These are phyloP conservation scores for Heterodera filipjevi DNA, from an alignment of 2,888 invertebrate species.

Conservation along the genomic window DNA sequence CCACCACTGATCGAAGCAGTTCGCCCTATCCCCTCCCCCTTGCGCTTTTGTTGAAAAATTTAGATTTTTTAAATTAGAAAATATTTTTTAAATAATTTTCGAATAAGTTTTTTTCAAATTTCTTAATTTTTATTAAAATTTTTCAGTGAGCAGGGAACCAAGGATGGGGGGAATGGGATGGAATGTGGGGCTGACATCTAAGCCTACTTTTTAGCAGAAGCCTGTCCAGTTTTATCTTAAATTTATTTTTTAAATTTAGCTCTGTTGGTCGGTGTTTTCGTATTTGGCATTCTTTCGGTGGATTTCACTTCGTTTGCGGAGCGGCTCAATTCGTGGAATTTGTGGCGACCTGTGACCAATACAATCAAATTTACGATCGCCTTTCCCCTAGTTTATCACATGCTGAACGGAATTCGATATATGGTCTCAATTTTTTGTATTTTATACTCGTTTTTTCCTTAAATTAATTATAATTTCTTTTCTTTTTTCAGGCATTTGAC, in stretches of 20 bases:
- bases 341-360: slow-evolving; percentile 57
- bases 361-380: slow-evolving; percentile 64
- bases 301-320: slow-evolving; percentile 62
- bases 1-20: too few relatives aligned
- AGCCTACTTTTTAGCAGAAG: not conserved
- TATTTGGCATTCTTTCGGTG: slow-evolving; percentile 60
- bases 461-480: not conserved
- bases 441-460: not conserved
- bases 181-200: too few relatives aligned
- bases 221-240: not conserved
- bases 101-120: too few relatives aligned
- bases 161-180: too few relatives aligned
- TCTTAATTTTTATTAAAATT: too few relatives aligned
- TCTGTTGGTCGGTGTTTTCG: slow-evolving; percentile 60
- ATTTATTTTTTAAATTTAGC: slow-evolving; percentile 39
- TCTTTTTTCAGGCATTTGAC: slow-evolving; percentile 55
- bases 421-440: slow-evolving; percentile 44
- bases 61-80: slow-evolving; percentile 1
- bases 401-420: slow-evolving; percentile 65
- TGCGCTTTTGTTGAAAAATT: too few relatives aligned
- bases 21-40: too few relatives aligned
- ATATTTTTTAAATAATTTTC: slow-evolving; percentile 6
- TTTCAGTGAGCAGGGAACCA: too few relatives aligned
- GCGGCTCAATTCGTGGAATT: slow-evolving; percentile 51
- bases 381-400: slow-evolving; percentile 64